phyloP scores from a whole-genome alignment of 2,113 vertebrate species.

The Puma concolor region DNA sequence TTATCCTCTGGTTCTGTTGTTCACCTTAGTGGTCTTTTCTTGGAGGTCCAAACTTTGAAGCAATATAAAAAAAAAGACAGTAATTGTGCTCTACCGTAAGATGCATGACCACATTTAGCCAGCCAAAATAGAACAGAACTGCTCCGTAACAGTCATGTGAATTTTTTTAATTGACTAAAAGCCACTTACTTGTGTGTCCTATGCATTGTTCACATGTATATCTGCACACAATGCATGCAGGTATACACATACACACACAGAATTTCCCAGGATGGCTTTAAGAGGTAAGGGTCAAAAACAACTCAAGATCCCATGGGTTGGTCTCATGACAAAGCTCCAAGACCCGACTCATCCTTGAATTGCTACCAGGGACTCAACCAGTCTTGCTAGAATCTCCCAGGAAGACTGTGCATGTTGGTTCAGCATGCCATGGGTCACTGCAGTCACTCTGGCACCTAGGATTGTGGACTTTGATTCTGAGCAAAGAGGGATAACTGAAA shows the following conservation, averaged over 20 bases:
- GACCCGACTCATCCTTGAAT: background rate
- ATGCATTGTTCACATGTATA: accelerated
- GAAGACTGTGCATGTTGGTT: accelerated
- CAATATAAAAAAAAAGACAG: background rate
- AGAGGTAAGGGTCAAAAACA: background rate
- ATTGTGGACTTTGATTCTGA: background rate
- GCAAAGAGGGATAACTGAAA: background rate
- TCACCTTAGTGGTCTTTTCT: background rate
- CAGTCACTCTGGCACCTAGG: background rate
- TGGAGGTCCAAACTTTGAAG: background rate
- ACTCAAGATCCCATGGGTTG: accelerated
- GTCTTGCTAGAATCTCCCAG: background rate
- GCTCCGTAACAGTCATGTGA: accelerated
- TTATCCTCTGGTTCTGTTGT: background rate
- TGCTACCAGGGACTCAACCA: background rate
- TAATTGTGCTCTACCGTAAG: accelerated
- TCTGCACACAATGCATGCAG: accelerated
- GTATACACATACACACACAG: accelerated
- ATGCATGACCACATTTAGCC: accelerated
- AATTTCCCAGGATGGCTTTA: background rate
- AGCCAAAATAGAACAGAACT: no score
- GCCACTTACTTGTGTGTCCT: background rate
- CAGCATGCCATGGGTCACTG: accelerated
- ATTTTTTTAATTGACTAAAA: background rate
- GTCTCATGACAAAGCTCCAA: background rate